These are phyloP conservation scores for Meganola albula DNA, from an alignment of 2,888 invertebrate species.

Conservation along the genomic window DNA sequence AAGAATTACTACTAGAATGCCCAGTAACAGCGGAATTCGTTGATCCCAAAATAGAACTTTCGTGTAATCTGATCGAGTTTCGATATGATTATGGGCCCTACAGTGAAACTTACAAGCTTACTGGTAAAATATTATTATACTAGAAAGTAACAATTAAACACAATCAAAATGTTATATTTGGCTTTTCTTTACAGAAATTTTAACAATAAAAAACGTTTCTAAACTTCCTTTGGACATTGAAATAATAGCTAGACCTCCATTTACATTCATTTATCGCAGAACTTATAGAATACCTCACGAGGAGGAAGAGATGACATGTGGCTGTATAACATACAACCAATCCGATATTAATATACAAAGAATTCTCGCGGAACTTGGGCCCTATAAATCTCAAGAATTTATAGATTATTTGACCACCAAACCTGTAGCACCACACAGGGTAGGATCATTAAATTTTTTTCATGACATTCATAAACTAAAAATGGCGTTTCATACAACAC, in stretches of 20 bases:
- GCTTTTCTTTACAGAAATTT: slow-evolving; percentile 57
- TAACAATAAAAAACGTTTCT: slow-evolving; percentile 75
- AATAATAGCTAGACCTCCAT: slow-evolving; percentile 68
- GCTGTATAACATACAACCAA: slow-evolving; percentile 57
- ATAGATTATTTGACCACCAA: slow-evolving; percentile 58
- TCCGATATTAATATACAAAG: slow-evolving; percentile 51
- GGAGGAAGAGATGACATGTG: slow-evolving; percentile 49
- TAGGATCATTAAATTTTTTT: slow-evolving; percentile 56
- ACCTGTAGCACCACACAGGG: slow-evolving; percentile 50
- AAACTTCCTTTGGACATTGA: slow-evolving; percentile 67
- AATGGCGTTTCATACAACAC: slow-evolving; percentile 58
- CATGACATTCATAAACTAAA: slow-evolving; percentile 67
- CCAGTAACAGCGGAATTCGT: slow-evolving; percentile 75
- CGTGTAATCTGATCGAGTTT: slow-evolving; percentile 66
- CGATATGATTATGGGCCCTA: slow-evolving; percentile 68
- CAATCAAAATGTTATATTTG: not conserved
- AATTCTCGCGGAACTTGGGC: slow-evolving; percentile 40
- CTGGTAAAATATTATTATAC: slow-evolving; percentile 41
- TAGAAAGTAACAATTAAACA: not conserved
- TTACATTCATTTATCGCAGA: slow-evolving; percentile 60
- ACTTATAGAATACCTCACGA: slow-evolving; percentile 52
- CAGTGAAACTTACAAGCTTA: slow-evolving; percentile 61
- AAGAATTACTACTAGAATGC: slow-evolving; percentile 70
- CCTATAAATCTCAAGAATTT: slow-evolving; percentile 42
- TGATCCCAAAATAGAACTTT: slow-evolving; percentile 75